Evolutionary conservation across 2,797 vertebrate genomes (phyloP).

Genomic region (Acrossocheilus fasciatus): DNA sequence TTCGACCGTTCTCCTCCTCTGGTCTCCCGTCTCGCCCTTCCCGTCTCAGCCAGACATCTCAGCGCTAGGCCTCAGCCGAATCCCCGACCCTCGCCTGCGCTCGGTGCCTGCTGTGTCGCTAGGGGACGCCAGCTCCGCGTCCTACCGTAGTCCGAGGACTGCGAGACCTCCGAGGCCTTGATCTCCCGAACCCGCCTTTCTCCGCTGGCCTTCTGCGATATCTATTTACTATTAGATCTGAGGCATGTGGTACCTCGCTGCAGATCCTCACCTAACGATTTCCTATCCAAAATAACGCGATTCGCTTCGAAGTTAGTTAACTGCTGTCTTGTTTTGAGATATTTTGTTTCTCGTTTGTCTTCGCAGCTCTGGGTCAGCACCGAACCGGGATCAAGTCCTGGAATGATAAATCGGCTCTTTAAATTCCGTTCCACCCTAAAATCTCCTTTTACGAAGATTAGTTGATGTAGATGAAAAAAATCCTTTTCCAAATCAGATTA

Average conservation of each 20-base stretch:
- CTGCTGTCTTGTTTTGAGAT: constrained; percentile 25
- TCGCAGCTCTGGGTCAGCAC: constrained; percentile 49
- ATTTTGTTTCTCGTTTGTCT: constrained; percentile 33
- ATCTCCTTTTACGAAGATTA: constrained; percentile 58
- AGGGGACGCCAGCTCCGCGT: constrained; percentile 52
- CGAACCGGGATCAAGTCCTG: constrained; percentile 50
- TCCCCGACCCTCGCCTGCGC: constrained; percentile 75
- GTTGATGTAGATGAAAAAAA: constrained; percentile 66
- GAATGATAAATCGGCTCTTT: constrained; percentile 35
- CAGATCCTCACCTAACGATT: constrained; percentile 64
- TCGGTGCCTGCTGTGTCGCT: constrained; percentile 25
- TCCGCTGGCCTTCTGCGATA: constrained; percentile 63
- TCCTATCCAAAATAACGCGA: background rate
- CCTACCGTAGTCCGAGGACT: constrained; percentile 59
- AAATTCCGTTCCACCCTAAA: constrained; percentile 57
- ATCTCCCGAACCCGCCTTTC: constrained; percentile 71
- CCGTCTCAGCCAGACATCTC: constrained; percentile 77
- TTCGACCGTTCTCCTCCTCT: constrained; percentile 55
- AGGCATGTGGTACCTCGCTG: constrained; percentile 60
- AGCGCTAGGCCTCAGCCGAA: constrained; percentile 79
- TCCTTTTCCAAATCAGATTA: constrained; percentile 66
- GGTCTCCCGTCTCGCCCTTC: constrained; percentile 71
- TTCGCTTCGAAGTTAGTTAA: constrained; percentile 64
- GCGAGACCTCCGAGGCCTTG: constrained; percentile 76
- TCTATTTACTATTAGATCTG: constrained; percentile 70